Evolutionary conservation across 1,140 invertebrate genomes (phyloP).

Genomic region (Calycopis cecrops): DNA sequence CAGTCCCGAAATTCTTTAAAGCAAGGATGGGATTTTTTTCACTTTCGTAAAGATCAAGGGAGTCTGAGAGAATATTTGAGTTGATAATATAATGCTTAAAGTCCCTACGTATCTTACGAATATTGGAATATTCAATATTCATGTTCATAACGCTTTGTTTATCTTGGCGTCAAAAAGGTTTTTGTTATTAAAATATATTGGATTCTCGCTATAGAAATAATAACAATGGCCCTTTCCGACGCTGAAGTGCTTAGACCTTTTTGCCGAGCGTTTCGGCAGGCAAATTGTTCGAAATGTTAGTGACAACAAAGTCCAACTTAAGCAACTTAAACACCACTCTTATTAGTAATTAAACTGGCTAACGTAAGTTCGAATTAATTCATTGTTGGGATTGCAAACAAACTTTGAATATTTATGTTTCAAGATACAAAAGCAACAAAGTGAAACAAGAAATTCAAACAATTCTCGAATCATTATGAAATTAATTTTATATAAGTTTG

Average conservation of each 20-base stretch:
- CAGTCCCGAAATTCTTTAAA: no score
- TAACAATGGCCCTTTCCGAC: constrained; percentile 25
- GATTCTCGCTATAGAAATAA: constrained; percentile 28
- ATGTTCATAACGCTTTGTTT: not conserved
- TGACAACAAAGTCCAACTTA: constrained; percentile 24
- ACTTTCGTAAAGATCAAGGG: no score
- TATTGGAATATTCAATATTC: constrained; percentile 9
- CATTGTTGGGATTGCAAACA: not conserved
- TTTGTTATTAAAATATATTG: constrained; percentile 25
- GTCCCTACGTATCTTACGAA: not conserved
- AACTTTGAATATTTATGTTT: constrained; percentile 2
- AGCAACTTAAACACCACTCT: constrained; percentile 20
- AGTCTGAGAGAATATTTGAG: no score
- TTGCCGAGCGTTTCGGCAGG: constrained; percentile 31
- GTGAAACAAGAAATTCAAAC: not conserved
- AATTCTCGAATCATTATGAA: no score
- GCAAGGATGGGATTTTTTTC: no score
- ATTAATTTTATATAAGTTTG: no score
- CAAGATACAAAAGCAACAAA: not conserved
- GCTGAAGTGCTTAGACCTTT: constrained; percentile 31
- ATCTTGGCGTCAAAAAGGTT: constrained; percentile 18
- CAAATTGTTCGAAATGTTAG: constrained; percentile 27
- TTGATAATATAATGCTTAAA: no score
- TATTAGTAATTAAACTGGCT: constrained; percentile 17
- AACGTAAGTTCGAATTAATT: constrained; percentile 3